Evolutionary conservation across 2,797 vertebrate species (phyloP), one percentile per base, ranked within the genome.

Genomic region (Pogoniulus pusillus): DNA sequence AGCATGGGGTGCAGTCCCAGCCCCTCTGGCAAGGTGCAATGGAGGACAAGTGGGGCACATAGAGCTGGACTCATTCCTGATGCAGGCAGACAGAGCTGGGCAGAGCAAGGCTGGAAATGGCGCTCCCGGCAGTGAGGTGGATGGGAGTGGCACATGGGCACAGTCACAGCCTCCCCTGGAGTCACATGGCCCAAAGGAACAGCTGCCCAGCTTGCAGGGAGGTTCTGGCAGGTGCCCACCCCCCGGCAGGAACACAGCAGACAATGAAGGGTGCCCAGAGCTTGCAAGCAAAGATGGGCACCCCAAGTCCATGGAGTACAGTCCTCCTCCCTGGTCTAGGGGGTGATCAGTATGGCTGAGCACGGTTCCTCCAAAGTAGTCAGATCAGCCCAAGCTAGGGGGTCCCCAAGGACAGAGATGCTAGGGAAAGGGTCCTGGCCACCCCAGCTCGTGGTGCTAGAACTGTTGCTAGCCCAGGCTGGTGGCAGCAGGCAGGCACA

Each of bases 381-480:
- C 69, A 55, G 23, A 55, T 80, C 79, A 84, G 63, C 59, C 71
- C 75, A 1, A 8, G 16, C 16, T 7, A 27, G 24, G 66, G 51
- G 37, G 39, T 75, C 35, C 39, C 70, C 70, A 12, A 37, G 59
- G 68, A 37, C 2, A 2, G 81, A 2, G 1, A 47, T 35, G 49
- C 65, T 45, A 58, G 74, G 24, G 34, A 17, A 4, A 49, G 73
- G 37, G 64, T 89, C 62, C 22, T 45, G 82, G 29, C 60, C 60
- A 51, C 32, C 83, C 60, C 17, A 2, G 73, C 76, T 73, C 30
- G 0, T 34, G 1, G 58, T 66, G 86, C 79, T 19, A 11, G 87
- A 94, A 91, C 82, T 94, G 96, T 96, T 95, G 96, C 97, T 97
- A 95, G 96, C 96, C 95, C 94, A 84, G 95, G 85, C 82, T 30